phyloP scores from a whole-genome alignment of 2,113 vertebrate genomes.

The Aythya baeri region DNA sequence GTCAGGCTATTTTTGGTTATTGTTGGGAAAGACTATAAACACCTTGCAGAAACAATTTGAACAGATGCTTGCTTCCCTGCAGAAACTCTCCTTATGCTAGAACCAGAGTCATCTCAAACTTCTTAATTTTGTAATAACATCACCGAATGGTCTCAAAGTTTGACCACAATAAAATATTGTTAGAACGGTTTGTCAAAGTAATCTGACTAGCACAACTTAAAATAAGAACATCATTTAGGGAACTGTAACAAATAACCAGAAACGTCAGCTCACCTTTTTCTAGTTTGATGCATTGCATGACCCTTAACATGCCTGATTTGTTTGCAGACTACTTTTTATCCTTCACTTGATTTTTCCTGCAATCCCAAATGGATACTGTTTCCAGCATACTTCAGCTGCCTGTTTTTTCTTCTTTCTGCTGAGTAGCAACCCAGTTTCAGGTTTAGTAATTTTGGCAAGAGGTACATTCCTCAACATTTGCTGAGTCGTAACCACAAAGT shows the following conservation, averaged over 20 bases:
- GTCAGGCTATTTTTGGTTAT: background rate
- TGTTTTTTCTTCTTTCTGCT: background rate
- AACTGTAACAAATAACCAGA: background rate
- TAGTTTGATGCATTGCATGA: background rate
- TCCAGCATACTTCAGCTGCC: background rate
- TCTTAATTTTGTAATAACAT: background rate
- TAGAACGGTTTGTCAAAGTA: background rate
- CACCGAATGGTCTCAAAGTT: background rate
- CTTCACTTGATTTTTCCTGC: background rate
- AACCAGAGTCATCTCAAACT: background rate
- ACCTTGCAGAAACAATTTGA: background rate
- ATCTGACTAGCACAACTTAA: background rate
- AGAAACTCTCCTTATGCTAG: background rate
- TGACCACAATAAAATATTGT: background rate
- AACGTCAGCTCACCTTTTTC: background rate
- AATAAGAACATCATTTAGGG: background rate
- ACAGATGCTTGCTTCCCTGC: background rate
- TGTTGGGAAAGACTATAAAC: background rate
- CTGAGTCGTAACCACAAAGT: constrained; percentile 28
- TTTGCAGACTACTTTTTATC: background rate
- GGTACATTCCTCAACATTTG: constrained; percentile 3
- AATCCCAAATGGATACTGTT: background rate
- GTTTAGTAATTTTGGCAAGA: background rate
- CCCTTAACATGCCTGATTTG: background rate
- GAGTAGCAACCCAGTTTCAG: background rate